Base-by-base conservation (phyloP, 1,140 invertebrate genomes). In the Polyergus mexicanus region DNA sequence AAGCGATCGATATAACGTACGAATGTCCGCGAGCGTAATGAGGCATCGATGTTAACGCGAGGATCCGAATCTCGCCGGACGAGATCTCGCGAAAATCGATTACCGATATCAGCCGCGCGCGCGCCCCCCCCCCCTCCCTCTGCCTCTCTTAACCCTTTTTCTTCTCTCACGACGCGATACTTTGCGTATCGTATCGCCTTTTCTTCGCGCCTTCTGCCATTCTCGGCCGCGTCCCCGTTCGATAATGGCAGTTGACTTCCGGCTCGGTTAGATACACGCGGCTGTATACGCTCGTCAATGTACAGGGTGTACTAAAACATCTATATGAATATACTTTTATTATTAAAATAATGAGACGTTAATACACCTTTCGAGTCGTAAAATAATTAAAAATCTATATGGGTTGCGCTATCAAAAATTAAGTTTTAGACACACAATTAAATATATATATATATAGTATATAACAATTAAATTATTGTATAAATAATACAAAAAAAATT, bases 41-140 rank as follows among this genome's bases (percentile, higher is more conserved):
- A 90, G 88, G 81, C 65, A 72, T 86, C 81, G 78, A 58, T 81
- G 88, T 68, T 90, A 86, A 81, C 77, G 75, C 35, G 54, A 56
- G 69, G 63, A 38, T 38, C 60, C 25, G 62, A 84, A 63, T 35
- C 25, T 63, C 77, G 51, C 72, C 78, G 80, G 71, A 78, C 75
- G 77, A 90, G 77, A 90, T 90, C 74, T 84, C 72, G 25, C 25
- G 66, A 86, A 74, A 89, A 90, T 90, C 89, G 89, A 90, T 90
- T 90, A 88, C 74, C 89, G 83, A 90, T 90, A 87, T 90, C 77
- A 47, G 54, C 35, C n/a, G n/a, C n/a, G n/a, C n/a, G n/a, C n/a
- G n/a, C n/a, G n/a, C 47, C 41, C 51, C 10, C 25, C 47, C 11
- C 22, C 22, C 66, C 44, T 32, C 60, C 32, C 41, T 10, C 25